A percentile compares a stretch with the other conserved stretches of the same genome.
phyloP scores from a whole-genome alignment of 2,797 vertebrate species.

The Protosalanx chinensis region DNA sequence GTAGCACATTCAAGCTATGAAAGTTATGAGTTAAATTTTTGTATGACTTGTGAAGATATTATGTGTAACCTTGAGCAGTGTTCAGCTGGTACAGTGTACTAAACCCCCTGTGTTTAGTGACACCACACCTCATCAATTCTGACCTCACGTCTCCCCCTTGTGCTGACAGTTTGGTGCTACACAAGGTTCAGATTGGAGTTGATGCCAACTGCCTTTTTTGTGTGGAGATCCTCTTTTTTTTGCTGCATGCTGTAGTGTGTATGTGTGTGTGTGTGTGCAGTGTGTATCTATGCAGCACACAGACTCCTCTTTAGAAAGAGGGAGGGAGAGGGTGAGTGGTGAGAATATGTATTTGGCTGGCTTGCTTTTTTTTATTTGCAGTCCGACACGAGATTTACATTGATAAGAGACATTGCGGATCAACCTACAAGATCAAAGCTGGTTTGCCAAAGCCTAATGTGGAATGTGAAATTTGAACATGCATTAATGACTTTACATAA shows the following conservation, averaged over 20 bases:
- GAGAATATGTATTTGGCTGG: too few species aligned
- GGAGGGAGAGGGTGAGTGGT: too few species aligned
- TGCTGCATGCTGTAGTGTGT: background rate
- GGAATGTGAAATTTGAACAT: background rate
- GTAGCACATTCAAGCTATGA: too few species aligned
- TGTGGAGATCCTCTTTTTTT: background rate
- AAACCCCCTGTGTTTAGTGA: slow-evolving; percentile 19
- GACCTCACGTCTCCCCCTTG: slow-evolving; percentile 62
- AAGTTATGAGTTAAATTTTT: too few species aligned
- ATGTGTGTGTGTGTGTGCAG: too few species aligned
- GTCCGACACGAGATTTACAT: too few species aligned
- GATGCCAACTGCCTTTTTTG: background rate
- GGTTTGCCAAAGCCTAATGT: background rate
- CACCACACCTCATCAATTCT: slow-evolving; percentile 43
- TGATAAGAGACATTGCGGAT: too few species aligned
- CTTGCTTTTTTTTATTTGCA: too few species aligned
- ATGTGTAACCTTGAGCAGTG: background rate
- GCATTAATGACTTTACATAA: background rate
- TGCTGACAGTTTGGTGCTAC: slow-evolving; percentile 56
- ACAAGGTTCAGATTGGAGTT: slow-evolving; percentile 33
- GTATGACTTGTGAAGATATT: too few species aligned
- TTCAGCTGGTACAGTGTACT: background rate
- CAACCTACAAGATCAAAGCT: background rate
- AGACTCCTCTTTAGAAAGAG: too few species aligned
- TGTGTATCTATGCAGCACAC: background rate